Evolutionary conservation across 2,888 invertebrate genomes (phyloP), one percentile per base, ranked within the genome.

Genomic region (Cryptocephalus moraei): DNA sequence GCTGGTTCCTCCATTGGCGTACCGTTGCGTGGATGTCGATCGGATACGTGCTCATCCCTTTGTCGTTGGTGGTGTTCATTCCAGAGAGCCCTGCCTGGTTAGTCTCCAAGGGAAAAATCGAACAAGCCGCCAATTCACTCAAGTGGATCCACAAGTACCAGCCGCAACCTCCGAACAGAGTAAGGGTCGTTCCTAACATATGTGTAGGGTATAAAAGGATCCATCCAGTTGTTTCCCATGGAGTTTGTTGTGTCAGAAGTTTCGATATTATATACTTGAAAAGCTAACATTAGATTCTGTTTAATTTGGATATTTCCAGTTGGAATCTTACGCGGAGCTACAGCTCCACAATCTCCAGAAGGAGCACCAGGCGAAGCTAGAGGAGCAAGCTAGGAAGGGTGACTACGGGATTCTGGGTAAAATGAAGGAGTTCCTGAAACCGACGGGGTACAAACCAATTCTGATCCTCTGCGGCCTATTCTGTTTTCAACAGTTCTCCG

Each of bases 1-100:
- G 80, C 9, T 75, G 77, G 55, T 73, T 73, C 45, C 54, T 79
- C 39, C 62, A 64, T 11, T 80, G 79, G 79, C 65, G 78, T 12
- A 60, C 71, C 3, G 76, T 77, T 2, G 76, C 79, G 1, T 79
- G 79, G 78, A 57, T 74, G 33, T 69, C 71, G 44, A 74, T 74
- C 34, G 67, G 71, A 14, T 79, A 75, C 56, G 73, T 75, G n/a
- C 55, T 76, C 8, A 52, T 77, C 9, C 77, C 79, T 0, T 62
- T 73, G 2, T 44, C 76, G 8, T 56, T 78, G 6, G 67, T 77
- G 6, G 72, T 75, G 49, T 72, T 75, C 49, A 72, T 77, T 4
- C 77, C 77, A 0, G 80, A 80, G 62, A 78, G 78, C 49, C 79
- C 80, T 0, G 73, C 75, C 1, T 80, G 79, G 79, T 65, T 79